A percentile compares a stretch with the other conserved stretches of the same genome.
These are phyloP conservation scores for Drosophila tanythrix DNA, from an alignment of 2,888 invertebrate genomes.

Conservation along the genomic window DNA sequence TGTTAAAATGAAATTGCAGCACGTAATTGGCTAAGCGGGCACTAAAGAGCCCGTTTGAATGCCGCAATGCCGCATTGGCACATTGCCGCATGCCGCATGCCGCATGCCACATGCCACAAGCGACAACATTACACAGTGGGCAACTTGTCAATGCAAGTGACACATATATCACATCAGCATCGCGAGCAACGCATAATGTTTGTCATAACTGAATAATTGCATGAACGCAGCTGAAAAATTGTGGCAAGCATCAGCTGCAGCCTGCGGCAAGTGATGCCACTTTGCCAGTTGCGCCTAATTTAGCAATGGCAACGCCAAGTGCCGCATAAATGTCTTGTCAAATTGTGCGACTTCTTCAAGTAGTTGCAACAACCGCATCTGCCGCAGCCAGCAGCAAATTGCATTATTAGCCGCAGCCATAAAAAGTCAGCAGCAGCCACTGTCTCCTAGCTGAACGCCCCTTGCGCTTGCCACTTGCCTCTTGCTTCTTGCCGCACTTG, in stretches of 20 bases:
- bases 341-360: conserved; percentile 76
- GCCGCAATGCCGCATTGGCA: conserved; percentile 13
- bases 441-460: conserved; percentile 1
- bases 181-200: conserved; percentile 55
- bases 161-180: conserved; percentile 62
- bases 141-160: conserved; percentile 52
- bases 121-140: conserved; percentile 21
- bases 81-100: conserved; percentile 31
- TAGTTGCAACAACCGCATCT: conserved; percentile 24
- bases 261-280: conserved; percentile 46
- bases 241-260: conserved; percentile 10
- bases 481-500: conserved; percentile 2
- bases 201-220: conserved; percentile 78
- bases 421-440: conserved; percentile 57
- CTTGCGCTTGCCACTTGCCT: conserved; percentile 9
- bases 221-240: conserved; percentile 38
- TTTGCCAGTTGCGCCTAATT: conserved; percentile 74
- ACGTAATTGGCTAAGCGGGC: conserved; percentile 44
- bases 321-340: conserved; percentile 80
- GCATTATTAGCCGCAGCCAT: conserved; percentile 77
- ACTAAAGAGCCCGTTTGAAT: conserved; percentile 12
- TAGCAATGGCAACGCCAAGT: conserved; percentile 77
- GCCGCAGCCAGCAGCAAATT: conserved; percentile 63
- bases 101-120: conserved; percentile 36
- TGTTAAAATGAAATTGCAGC: conserved; percentile 32